Base-by-base conservation (phyloP, 2,888 invertebrate genomes). In the Drosophila fulvimacula region DNA sequence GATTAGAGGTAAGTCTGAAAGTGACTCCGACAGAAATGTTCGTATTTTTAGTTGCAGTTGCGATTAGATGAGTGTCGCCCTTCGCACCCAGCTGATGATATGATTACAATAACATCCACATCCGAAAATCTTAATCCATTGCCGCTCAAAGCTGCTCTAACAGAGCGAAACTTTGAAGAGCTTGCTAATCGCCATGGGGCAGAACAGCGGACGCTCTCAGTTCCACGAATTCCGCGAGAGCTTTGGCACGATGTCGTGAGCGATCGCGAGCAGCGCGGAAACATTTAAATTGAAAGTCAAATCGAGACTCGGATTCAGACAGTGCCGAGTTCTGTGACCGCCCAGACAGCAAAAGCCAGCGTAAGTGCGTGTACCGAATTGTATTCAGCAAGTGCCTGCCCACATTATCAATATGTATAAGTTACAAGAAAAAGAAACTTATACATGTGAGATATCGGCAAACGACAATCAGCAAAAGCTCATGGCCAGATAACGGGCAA, bases 211-310 rank as follows among this genome's bases (percentile, higher is more conserved):
- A 69, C 55, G 69, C 65, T 48, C 49, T 27, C 48, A 63, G 69
- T 19, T 30, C 46, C 49, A 9, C 32, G 27, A 44, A 11, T 19
- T 36, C 1, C 1, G 13, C 5, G 53, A 53, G 44, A 83, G 81
- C 84, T 83, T 83, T 61, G 53, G 34, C 60, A 24, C 36, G 21
- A 52, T 32, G 49, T 32, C 56, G 62, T 46, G 21, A 32, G 66
- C 68, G 81, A 85, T 82, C 84, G 86, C 61, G 61, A 59, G 60
- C 63, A 46, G 57, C 74, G 66, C 51, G 34, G 68, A 52, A 69
- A 70, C 79, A 83, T 81, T 89, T 90, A 89, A 88, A 90, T 88
- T 90, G 76, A 79, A 77, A 79, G 77, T 53, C 66, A 68, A 72
- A 73, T 69, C 69, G 76, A 57, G 72, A 71, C 73, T 76, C 81